phyloP scores from a whole-genome alignment of 2,888 invertebrate species.

The Cheilosia impressa region DNA sequence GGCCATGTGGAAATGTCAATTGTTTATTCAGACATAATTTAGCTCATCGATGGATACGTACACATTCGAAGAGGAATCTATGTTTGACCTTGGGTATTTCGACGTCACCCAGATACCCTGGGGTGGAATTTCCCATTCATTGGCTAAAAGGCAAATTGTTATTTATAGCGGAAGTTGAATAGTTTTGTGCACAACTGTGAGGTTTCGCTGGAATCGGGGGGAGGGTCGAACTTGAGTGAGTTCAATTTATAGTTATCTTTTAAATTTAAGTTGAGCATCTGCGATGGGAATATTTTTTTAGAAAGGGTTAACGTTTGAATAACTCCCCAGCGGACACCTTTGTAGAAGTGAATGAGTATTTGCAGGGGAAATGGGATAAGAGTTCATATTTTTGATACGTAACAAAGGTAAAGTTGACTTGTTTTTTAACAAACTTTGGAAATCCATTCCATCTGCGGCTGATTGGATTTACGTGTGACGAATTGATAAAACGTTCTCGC shows the following conservation, averaged over 20 bases:
- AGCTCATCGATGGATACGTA: constrained; percentile 16
- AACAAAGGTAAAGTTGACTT: neutral
- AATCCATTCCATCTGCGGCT: too few species aligned
- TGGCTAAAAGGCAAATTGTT: constrained; percentile 35
- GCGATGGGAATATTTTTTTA: constrained; percentile 6
- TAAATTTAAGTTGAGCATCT: neutral
- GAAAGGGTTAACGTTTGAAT: constrained; percentile 7
- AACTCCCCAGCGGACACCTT: neutral
- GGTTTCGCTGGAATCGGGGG: neutral
- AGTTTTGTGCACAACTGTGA: constrained; percentile 9
- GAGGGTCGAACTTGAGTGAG: neutral
- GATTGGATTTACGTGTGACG: too few species aligned
- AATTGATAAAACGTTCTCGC: too few species aligned
- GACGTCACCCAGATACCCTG: constrained; percentile 40
- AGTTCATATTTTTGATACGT: neutral
- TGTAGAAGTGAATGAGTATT: neutral
- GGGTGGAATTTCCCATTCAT: constrained; percentile 52
- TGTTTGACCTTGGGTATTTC: constrained; percentile 31
- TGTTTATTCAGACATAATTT: constrained; percentile 21
- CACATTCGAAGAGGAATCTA: neutral
- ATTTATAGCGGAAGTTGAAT: constrained; percentile 61
- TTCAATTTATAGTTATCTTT: neutral
- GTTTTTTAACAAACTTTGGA: neutral
- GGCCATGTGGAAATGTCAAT: constrained; percentile 59
- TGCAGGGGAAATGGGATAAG: neutral